phyloP scores from a whole-genome alignment of 2,113 vertebrate species.

The Lophochroa leadbeateri region DNA sequence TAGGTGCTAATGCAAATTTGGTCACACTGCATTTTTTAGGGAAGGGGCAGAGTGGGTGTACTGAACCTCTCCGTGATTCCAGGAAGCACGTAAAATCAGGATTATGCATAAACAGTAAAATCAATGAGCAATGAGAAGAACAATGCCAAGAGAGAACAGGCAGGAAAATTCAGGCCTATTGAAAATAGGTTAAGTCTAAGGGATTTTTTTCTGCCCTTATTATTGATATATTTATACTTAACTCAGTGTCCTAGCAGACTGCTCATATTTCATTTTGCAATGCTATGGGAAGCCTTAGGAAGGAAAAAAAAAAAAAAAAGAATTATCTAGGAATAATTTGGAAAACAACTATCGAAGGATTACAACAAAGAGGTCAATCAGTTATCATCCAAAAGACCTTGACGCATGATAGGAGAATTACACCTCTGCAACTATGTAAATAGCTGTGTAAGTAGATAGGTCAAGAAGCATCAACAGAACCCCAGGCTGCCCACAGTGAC shows the following conservation, averaged over 20 bases:
- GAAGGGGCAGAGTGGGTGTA: neutral
- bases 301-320: neutral
- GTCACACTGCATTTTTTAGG: neutral
- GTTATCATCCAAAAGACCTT: conserved; percentile 5
- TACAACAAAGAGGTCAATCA: neutral
- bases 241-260: neutral
- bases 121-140: neutral
- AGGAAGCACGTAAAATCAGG: neutral
- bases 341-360: neutral
- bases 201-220: neutral
- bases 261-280: neutral
- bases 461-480: neutral
- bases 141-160: neutral
- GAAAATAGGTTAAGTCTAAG: neutral
- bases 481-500: neutral
- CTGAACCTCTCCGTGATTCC: neutral
- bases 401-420: neutral
- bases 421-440: conserved; percentile 8
- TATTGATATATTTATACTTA: neutral
- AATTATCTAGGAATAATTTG: neutral
- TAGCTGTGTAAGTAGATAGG: neutral
- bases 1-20: neutral
- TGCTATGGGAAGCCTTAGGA: neutral
- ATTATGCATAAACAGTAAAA: neutral
- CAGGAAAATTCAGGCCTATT: neutral